A percentile compares a stretch with the other conserved stretches of the same genome.
Conservation (phyloP, 2,113 vertebrate species). For the Andinoacara biseriatus region DNA sequence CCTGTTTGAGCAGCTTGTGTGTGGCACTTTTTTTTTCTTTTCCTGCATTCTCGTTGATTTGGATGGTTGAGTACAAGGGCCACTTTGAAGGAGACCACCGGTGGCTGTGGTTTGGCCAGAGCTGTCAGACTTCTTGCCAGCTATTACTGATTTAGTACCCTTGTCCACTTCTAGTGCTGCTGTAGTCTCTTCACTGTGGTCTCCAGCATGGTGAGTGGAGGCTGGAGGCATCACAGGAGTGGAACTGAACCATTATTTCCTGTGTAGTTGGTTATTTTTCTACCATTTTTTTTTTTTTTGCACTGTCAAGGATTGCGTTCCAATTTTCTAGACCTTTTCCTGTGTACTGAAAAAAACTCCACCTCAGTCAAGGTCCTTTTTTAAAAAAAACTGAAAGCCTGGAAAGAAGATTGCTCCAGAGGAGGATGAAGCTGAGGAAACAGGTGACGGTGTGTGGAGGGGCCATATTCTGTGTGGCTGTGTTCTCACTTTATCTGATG, state of each 20-base stretch:
- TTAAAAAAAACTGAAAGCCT: background rate
- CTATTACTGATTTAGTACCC: constrained; percentile 63
- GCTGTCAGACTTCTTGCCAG: constrained; percentile 66
- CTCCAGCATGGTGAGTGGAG: constrained; percentile 64
- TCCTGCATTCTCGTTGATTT: constrained; percentile 65
- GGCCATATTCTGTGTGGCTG: constrained; percentile 97
- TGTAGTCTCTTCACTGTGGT: constrained; percentile 35
- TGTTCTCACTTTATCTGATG: constrained; percentile 99
- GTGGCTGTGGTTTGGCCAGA: constrained; percentile 72
- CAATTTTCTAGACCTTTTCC: constrained; percentile 33
- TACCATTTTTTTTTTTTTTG: constrained; percentile 10
- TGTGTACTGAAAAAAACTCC: constrained; percentile 12
- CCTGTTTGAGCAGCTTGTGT: constrained; percentile 71
- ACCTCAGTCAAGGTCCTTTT: constrained; percentile 26
- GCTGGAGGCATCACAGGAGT: constrained; percentile 50
- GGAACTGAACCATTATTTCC: constrained; percentile 52
- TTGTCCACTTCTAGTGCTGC: constrained; percentile 28
- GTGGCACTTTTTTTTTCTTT: constrained; percentile 39
- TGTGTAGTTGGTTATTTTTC: constrained; percentile 25
- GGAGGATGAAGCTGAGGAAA: constrained; percentile 96
- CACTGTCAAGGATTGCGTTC: constrained; percentile 30
- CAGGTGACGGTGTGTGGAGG: constrained; percentile 97
- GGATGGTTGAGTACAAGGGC: constrained; percentile 75
- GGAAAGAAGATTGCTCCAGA: constrained; percentile 15
- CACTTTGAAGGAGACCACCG: constrained; percentile 75